Percentiles rank a stretch among this genome's conserved stretches.
Conservation (phyloP, 2,113 vertebrate species). For the Oenanthe oenanthe region DNA sequence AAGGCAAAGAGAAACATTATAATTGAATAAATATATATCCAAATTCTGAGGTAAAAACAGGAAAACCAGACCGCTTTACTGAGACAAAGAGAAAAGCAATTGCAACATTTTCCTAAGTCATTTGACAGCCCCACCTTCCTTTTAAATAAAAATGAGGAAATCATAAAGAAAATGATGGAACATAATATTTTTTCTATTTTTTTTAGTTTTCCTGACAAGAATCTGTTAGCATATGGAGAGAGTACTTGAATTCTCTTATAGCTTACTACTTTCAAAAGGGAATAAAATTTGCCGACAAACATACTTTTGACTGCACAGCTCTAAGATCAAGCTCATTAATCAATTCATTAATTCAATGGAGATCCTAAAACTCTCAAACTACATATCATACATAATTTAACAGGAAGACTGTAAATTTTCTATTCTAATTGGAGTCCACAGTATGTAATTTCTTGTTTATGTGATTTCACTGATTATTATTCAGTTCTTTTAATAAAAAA, state of each 20-base stretch:
- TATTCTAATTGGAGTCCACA: background rate
- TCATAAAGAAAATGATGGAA: background rate
- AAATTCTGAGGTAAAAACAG: background rate
- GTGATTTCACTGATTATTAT: background rate
- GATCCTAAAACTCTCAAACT: slow-evolving; percentile 37
- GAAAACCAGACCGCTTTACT: background rate
- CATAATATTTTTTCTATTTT: background rate
- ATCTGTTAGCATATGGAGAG: background rate
- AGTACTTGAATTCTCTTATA: background rate
- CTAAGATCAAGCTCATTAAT: background rate
- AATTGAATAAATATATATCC: background rate
- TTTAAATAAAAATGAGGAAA: slow-evolving; percentile 13
- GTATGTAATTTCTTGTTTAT: background rate
- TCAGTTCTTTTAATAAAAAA: background rate
- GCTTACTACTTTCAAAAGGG: background rate
- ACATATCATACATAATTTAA: background rate
- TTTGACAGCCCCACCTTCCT: background rate
- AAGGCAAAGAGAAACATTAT: background rate
- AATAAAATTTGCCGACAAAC: slow-evolving; percentile 37
- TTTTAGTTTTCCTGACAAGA: background rate
- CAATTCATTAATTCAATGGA: background rate
- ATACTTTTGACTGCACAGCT: background rate
- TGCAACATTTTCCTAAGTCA: background rate
- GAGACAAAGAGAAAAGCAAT: background rate
- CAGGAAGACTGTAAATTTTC: background rate